Percentiles rank a stretch among this genome's conserved stretches.
Conservation (phyloP, 2,113 vertebrate genomes). For the Marcusenius ussheri region DNA sequence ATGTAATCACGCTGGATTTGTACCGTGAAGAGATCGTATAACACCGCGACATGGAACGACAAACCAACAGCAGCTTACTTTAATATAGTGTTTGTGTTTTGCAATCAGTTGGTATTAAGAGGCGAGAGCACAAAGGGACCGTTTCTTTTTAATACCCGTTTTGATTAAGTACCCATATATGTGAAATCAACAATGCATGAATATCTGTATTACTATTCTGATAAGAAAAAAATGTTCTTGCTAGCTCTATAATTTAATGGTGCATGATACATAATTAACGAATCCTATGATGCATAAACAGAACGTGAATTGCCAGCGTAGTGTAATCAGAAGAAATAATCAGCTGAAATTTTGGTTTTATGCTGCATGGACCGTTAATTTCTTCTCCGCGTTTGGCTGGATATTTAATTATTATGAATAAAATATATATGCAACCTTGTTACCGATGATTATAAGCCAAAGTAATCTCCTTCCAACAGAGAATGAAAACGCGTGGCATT, state of each 20-base stretch:
- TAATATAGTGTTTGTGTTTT: neutral
- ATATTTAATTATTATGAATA: neutral
- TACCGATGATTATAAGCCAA: neutral
- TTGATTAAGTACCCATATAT: neutral
- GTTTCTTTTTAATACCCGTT: neutral
- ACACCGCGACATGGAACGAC: neutral
- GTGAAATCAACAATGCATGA: neutral
- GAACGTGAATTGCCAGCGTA: neutral
- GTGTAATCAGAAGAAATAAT: neutral
- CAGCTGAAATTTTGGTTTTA: neutral
- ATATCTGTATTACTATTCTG: neutral
- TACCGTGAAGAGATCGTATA: neutral
- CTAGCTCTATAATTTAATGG: neutral
- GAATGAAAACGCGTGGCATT: neutral
- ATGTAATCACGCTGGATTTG: neutral
- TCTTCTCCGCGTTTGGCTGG: neutral
- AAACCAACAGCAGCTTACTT: neutral
- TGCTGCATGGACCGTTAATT: neutral
- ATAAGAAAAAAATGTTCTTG: neutral
- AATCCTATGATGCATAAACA: neutral
- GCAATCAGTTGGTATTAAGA: neutral
- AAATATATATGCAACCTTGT: neutral
- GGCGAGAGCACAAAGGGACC: neutral
- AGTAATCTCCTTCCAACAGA: neutral
- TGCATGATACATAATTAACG: neutral